Evolutionary conservation across 2,888 invertebrate genomes (phyloP), one percentile per base, ranked within the genome.

Genomic region (Mythimna ferrago): DNA sequence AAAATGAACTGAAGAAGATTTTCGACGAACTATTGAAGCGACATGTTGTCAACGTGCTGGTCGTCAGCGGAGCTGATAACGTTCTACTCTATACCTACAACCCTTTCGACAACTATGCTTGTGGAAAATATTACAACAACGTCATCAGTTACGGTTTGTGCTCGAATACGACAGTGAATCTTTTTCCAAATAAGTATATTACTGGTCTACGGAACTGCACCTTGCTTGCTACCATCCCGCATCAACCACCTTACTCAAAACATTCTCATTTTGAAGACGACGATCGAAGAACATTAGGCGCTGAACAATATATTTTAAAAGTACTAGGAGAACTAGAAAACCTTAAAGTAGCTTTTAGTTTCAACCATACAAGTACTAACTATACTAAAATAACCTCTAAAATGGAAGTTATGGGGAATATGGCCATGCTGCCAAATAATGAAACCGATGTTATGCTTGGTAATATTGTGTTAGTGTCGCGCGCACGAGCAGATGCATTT

Each of bases 91-190:
- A 90, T 70, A 89, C 92, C 2, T 94, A 93, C 76, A 91, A 94
- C 74, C 93, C 93, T 1, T 93, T 86, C 54, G 90, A 92, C 63
- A 90, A 93, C 71, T 91, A 88, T 60, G 90, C 89, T 0, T 94
- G 94, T 71, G 94, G 94, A 6, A 89, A 87, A 70, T 87, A 88
- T 66, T 94, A 90, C 68, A 82, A 84, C 9, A 75, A 79, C 58
- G 76, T 94, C 10, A 90, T 90, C 26, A 79, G 86, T 53, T 84
- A 86, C 3, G 94, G 94, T 16, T 84, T 88, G 73, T 94, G 94
- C 78, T 70, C 70, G 11, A 61, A 78, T 7, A 48, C 76, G n/a
- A 74, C 75, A 4, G 60, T 66, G 1, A 57, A 87, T 66, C 76
- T 92, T 7, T 92, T 86, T 72, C 88, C 89, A 16, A 44, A 85